Evolutionary conservation across 2,113 vertebrate species (phyloP).

Genomic region (Onychostruthus taczanowskii): DNA sequence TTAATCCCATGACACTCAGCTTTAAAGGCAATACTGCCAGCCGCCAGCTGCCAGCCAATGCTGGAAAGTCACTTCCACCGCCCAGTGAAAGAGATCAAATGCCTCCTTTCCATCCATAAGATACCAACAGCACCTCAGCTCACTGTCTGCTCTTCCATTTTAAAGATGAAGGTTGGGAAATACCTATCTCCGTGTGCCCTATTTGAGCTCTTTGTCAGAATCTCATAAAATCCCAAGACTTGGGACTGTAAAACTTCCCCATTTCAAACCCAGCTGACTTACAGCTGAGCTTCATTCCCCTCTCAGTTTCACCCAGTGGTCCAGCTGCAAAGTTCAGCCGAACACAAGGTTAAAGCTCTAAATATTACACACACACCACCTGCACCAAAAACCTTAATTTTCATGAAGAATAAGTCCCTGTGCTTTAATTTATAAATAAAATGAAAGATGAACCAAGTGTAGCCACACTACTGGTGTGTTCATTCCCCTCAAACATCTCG

Average conservation of each 20-base stretch:
- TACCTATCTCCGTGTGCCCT: neutral
- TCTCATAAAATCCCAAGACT: neutral
- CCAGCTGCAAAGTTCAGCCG: neutral
- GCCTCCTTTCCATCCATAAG: neutral
- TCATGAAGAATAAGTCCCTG: neutral
- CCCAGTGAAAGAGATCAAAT: neutral
- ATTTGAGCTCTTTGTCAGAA: neutral
- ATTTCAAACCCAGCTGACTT: neutral
- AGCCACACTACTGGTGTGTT: neutral
- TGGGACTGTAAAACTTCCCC: neutral
- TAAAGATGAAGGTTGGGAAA: neutral
- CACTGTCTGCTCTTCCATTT: neutral
- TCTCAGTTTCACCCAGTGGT: neutral
- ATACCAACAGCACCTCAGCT: neutral
- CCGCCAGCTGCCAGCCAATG: neutral
- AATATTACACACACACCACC: neutral
- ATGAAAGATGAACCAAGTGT: neutral
- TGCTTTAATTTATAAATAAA: constrained; percentile 2
- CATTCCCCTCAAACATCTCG: neutral
- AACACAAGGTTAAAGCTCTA: neutral
- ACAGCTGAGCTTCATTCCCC: neutral
- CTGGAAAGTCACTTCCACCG: neutral
- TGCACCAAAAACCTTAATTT: neutral
- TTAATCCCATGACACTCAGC: constrained; percentile 13
- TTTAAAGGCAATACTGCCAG: constrained; percentile 12